Evolutionary conservation across 2,113 vertebrate species (phyloP).

Genomic region (Syngnathoides biaculeatus): DNA sequence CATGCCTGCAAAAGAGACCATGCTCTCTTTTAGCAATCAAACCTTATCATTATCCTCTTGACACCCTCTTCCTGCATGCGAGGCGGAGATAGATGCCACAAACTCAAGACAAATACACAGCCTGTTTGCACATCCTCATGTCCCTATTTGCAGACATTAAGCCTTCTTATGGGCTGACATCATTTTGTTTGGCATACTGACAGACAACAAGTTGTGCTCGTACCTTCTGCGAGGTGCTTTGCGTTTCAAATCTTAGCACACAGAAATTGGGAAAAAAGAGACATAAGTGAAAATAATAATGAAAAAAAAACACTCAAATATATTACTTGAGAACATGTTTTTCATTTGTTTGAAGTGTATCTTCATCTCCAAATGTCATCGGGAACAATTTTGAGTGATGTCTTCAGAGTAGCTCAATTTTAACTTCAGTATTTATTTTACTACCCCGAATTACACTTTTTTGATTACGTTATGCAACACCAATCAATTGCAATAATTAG

Average conservation of each 20-base stretch:
- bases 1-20: slow-evolving; percentile 9
- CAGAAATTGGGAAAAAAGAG: not conserved
- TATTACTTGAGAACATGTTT: too few species aligned
- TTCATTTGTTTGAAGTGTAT: too few species aligned
- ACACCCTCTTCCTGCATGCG: slow-evolving; percentile 49
- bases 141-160: slow-evolving; percentile 48
- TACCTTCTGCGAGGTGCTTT: slow-evolving; percentile 23
- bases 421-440: too few species aligned
- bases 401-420: too few species aligned
- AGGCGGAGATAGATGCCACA: slow-evolving; percentile 26
- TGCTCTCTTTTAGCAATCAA: slow-evolving; percentile 28
- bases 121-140: slow-evolving; percentile 20
- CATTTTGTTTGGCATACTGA: not conserved
- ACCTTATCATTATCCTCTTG: slow-evolving; percentile 39
- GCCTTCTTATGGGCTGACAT: slow-evolving; percentile 53
- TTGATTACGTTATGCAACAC: too few species aligned
- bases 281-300: not conserved
- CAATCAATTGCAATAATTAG: too few species aligned
- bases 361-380: too few species aligned
- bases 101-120: slow-evolving; percentile 20
- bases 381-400: too few species aligned
- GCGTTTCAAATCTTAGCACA: slow-evolving; percentile 28
- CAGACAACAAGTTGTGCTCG: not conserved
- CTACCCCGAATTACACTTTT: too few species aligned
- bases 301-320: not conserved